Percentiles rank a stretch among this genome's conserved stretches.
Conservation (phyloP, 2,797 vertebrate species). For the Rhabdomys pumilio region DNA sequence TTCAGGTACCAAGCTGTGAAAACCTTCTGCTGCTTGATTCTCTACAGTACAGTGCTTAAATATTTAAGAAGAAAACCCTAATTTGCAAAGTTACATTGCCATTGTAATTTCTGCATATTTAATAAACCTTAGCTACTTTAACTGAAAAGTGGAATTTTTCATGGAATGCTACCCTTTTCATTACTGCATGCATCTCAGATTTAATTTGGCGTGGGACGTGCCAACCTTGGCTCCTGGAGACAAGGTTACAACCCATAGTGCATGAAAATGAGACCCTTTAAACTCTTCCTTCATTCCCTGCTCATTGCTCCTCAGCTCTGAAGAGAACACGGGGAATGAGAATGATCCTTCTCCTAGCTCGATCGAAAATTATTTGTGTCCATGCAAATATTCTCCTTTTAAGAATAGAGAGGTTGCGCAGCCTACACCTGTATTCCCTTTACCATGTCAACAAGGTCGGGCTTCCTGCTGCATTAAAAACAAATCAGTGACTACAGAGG, state of each 20-base stretch:
- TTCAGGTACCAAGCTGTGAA: constrained; percentile 74
- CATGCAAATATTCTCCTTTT: constrained; percentile 75
- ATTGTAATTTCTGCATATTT: constrained; percentile 86
- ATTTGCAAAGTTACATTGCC: constrained; percentile 85
- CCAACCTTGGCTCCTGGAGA: constrained; percentile 88
- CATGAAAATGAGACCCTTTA: constrained; percentile 84
- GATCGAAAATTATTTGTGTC: constrained; percentile 65
- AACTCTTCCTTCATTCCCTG: constrained; percentile 76
- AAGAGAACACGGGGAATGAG: constrained; percentile 68
- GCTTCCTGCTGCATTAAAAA: constrained; percentile 10
- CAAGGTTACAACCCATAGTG: constrained; percentile 87
- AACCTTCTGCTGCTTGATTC: constrained; percentile 52
- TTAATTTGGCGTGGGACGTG: constrained; percentile 87
- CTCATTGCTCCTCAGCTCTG: constrained; percentile 57
- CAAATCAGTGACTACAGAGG: constrained; percentile 31
- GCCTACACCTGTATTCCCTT: not conserved
- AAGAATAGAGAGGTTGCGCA: not conserved
- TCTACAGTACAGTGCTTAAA: constrained; percentile 66
- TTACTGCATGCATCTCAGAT: constrained; percentile 84
- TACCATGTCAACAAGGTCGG: constrained; percentile 31
- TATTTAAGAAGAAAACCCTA: constrained; percentile 64
- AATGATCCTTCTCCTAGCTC: constrained; percentile 65
- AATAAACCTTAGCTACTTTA: constrained; percentile 83
- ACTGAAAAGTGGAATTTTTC: constrained; percentile 85
- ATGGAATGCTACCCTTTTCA: constrained; percentile 87